Percentiles rank a stretch among this genome's conserved stretches.
These are phyloP conservation scores for Nemurella pictetii DNA, from an alignment of 2,888 invertebrate species.

Conservation along the genomic window DNA sequence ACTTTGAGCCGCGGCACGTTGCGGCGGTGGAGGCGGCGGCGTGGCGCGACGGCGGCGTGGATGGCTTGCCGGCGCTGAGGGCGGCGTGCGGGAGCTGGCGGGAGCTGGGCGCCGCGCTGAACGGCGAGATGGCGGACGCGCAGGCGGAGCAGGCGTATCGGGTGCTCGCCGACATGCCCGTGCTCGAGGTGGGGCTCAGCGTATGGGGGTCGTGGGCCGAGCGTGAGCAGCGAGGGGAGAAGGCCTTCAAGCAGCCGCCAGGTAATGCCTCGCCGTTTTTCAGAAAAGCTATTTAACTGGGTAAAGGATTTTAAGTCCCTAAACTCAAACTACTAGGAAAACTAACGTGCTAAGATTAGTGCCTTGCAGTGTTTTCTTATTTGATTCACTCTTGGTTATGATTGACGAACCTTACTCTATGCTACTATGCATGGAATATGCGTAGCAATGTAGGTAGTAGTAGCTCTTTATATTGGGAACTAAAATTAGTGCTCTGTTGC, in stretches of 20 bases:
- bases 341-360: too few species aligned
- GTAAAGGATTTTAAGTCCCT: too few species aligned
- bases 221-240: slow-evolving; percentile 41
- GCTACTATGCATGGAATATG: too few species aligned
- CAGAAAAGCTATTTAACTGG: too few species aligned
- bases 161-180: slow-evolving; percentile 65
- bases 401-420: too few species aligned
- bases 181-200: slow-evolving; percentile 60
- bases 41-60: neutral
- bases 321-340: too few species aligned
- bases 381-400: too few species aligned
- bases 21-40: slow-evolving; percentile 19
- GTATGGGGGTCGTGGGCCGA: slow-evolving; percentile 61
- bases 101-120: slow-evolving; percentile 62
- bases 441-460: too few species aligned
- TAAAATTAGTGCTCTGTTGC: too few species aligned
- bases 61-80: slow-evolving; percentile 13
- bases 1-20: slow-evolving; percentile 62
- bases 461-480: too few species aligned
- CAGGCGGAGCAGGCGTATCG: slow-evolving; percentile 64
- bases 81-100: slow-evolving; percentile 60
- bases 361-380: too few species aligned
- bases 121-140: slow-evolving; percentile 65
- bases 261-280: too few species aligned
- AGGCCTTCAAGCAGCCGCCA: slow-evolving; percentile 29